Conservation (phyloP, 2,888 invertebrate genomes). For the Lasius platythorax region DNA sequence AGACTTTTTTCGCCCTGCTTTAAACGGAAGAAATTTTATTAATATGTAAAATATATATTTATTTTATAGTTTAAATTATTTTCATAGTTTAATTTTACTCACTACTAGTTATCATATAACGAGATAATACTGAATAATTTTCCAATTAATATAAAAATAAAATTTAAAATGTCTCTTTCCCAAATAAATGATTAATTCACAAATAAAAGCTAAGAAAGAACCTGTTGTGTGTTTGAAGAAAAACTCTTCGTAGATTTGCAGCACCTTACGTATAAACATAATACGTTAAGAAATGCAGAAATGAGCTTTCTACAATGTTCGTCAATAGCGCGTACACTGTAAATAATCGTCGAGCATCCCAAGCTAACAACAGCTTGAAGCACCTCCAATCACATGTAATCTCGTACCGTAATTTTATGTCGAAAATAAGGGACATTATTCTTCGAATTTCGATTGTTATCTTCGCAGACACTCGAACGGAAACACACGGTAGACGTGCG, state of each 20-base stretch:
- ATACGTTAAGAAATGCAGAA: constrained; percentile 13
- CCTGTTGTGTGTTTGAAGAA: background rate
- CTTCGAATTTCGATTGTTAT: constrained; percentile 46
- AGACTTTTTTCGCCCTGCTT: too few relatives aligned
- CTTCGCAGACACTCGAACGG: background rate
- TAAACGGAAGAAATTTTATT: too few relatives aligned
- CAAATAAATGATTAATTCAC: background rate
- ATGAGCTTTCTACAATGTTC: constrained; percentile 10
- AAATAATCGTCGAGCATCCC: constrained; percentile 25
- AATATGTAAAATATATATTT: too few relatives aligned
- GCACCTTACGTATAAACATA: background rate
- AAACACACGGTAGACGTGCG: constrained; percentile 22
- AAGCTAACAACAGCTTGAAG: constrained; percentile 9
- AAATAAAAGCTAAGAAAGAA: background rate
- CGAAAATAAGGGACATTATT: constrained; percentile 23
- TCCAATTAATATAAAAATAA: background rate
- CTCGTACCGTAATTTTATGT: constrained; percentile 39
- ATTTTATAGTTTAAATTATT: too few relatives aligned
- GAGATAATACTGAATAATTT: background rate
- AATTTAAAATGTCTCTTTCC: background rate
- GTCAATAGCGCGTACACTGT: constrained; percentile 27
- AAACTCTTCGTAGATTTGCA: background rate
- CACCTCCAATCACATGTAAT: constrained; percentile 49
- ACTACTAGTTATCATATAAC: background rate
- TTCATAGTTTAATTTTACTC: too few relatives aligned